Evolutionary conservation across 1,140 invertebrate genomes (phyloP), one percentile per base, ranked within the genome.

Genomic region (Ericerus pela): DNA sequence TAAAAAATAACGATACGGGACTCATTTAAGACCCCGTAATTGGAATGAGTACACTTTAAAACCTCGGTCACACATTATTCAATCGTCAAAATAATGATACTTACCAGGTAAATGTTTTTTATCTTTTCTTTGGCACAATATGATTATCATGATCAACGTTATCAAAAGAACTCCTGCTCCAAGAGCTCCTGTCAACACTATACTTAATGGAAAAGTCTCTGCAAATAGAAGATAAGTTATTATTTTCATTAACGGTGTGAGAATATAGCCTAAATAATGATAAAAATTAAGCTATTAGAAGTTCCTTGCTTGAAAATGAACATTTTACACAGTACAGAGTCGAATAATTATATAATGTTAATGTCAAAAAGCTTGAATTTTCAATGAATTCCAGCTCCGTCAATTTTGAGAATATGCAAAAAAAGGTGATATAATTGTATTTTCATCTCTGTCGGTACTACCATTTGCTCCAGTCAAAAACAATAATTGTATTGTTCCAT

Each of bases 1-100:
- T 80, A 77, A 88, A 80, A 86, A 85, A 86, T 87, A 86, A 83
- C 79, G 53, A 85, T 83, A 80, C 77, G 72, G 76, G 75, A 78
- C 79, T 82, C 80, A 76, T 79, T 72, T 72, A 76, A 79, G 77
- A n/a, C 76, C 76, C 76, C 74, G 79, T 82, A 80, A 87, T 85
- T 76, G 81, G 81, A 88, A 86, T 86, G 83, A 84, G 80, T 80
- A 82, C 80, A 86, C 76, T 85, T 76, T 85, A 87, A 88, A 56
- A 88, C 78, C 77, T 78, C 79, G n/a, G n/a, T n/a, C 85, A 83
- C 82, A 82, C 80, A 79, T 87, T 81, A 79, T 87, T 74, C 76
- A 61, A 79, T 85, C 85, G 82, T n/a, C n/a, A n/a, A n/a, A n/a
- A n/a, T n/a, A n/a, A n/a, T n/a, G n/a, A n/a, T 10, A 33, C n/a